A percentile compares a stretch with the other conserved stretches of the same genome.
Evolutionary conservation across 2,797 vertebrate genomes (phyloP).

Genomic region (Tamandua tetradactyla): DNA sequence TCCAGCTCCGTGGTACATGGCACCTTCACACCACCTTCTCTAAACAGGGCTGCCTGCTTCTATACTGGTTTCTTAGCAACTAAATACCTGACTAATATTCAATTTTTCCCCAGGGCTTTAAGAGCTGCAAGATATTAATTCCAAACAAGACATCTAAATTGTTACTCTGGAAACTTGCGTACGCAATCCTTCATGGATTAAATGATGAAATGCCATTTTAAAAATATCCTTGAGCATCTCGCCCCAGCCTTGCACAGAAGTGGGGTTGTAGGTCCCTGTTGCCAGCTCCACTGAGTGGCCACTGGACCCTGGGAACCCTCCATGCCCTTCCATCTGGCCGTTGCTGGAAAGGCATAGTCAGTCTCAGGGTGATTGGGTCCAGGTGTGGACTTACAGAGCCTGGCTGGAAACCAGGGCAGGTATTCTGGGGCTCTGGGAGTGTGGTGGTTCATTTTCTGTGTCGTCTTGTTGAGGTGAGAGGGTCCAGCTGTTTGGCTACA

Average conservation of each 20-base stretch:
- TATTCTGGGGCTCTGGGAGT: no score
- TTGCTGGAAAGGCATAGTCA: fast-evolving
- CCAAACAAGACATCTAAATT: conserved; percentile 67
- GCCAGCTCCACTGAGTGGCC: fast-evolving
- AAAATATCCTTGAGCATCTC: neutral
- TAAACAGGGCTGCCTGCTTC: neutral
- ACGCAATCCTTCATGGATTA: neutral
- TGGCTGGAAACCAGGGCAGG: neutral
- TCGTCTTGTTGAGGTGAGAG: no score
- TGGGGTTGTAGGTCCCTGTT: fast-evolving
- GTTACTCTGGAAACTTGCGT: conserved; percentile 65
- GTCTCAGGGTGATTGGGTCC: fast-evolving
- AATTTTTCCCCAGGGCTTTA: conserved; percentile 32
- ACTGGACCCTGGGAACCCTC: fast-evolving
- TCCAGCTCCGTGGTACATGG: fast-evolving
- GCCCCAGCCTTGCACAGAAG: neutral
- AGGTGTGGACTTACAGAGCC: fast-evolving
- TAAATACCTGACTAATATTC: conserved; percentile 76
- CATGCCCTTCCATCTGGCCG: fast-evolving
- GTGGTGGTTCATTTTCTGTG: no score
- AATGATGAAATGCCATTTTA: neutral
- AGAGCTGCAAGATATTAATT: conserved; percentile 70
- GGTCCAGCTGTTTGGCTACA: no score
- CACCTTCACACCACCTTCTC: neutral
- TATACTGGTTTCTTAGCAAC: conserved; percentile 71